Evolutionary conservation across 2,888 invertebrate genomes (phyloP), one percentile per base, ranked within the genome.

Genomic region (Nemotelus nigrinus): DNA sequence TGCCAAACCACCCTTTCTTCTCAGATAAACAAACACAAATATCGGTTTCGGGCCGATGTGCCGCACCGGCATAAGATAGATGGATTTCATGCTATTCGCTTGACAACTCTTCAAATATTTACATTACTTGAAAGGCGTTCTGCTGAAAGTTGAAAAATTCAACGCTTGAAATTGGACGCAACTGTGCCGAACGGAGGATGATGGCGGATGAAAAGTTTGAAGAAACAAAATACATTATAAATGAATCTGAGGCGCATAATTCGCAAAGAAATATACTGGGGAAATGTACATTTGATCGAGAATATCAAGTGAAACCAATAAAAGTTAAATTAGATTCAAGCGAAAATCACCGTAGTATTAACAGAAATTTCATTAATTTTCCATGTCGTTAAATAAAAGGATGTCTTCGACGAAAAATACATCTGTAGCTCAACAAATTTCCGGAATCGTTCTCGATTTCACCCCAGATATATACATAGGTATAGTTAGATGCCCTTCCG

Each of bases 71-170:
- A 4, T 2, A 48, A 48, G 44, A 39, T 25, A 25, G 67, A 50
- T 25, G 50, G 67, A 25, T 71, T 71, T 57, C 72, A 44, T 25
- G 47, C 45, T 45, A 58, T 25, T 72, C n/a, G 43, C 67, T 41
- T 45, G n/a, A n/a, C 65, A 45, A 25, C 67, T 72, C 57, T 58
- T 57, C 72, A 72, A 58, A 72, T 72, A 72, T 72, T 72, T 72
- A 58, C 72, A 45, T 58, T 8, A 50, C 3, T 45, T n/a, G 48
- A 67, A 63, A 63, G 43, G 63, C 39, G 43, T 50, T n/a, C 5
- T 44, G 3, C 10, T 53, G 25, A 50, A 45, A n/a, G n/a, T n/a
- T 44, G 50, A 48, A 50, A 50, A 68, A 53, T 68, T 68, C 68
- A 68, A 43, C 63, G 44, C 48, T 68, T 48, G 44, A 43, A 57